A percentile compares a stretch with the other conserved stretches of the same genome.
phyloP scores from a whole-genome alignment of 2,888 invertebrate genomes.

The Philopedon plagiatum region DNA sequence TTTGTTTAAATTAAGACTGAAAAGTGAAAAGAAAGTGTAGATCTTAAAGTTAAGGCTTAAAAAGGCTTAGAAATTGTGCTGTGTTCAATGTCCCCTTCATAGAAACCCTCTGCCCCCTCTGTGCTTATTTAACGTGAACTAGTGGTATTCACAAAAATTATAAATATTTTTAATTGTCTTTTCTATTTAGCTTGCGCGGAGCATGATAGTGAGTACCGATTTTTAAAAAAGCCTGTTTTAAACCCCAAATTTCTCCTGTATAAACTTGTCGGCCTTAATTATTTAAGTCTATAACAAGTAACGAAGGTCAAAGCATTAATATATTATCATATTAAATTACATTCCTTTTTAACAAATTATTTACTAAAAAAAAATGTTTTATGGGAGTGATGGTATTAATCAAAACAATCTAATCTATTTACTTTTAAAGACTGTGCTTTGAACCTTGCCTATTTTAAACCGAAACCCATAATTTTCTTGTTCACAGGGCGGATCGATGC shows the following conservation, averaged over 20 bases:
- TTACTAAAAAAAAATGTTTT: too few relatives aligned
- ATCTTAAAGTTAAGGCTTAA: not conserved
- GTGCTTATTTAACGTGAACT: slow-evolving; percentile 1
- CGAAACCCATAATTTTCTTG: not conserved
- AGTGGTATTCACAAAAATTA: not conserved
- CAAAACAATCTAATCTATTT: too few relatives aligned
- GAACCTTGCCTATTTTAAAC: not conserved
- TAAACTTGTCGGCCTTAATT: not conserved
- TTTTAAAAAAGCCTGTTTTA: too few relatives aligned
- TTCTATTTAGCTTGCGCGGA: slow-evolving; percentile 86
- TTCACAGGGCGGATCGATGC: slow-evolving; percentile 88
- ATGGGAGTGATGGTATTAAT: too few relatives aligned
- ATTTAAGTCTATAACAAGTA: not conserved
- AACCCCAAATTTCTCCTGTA: slow-evolving; percentile 5
- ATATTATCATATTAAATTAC: too few relatives aligned
- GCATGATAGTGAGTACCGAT: slow-evolving; percentile 88
- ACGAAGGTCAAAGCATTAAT: not conserved
- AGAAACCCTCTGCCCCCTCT: not conserved
- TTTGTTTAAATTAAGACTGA: too few relatives aligned
- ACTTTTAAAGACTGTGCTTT: too few relatives aligned
- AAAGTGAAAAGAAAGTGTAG: too few relatives aligned
- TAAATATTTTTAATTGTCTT: slow-evolving; percentile 27
- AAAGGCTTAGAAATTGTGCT: not conserved
- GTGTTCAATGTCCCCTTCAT: not conserved
- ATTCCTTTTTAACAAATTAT: too few relatives aligned